Conservation (phyloP, 1,140 invertebrate species). For the Periplaneta americana region DNA sequence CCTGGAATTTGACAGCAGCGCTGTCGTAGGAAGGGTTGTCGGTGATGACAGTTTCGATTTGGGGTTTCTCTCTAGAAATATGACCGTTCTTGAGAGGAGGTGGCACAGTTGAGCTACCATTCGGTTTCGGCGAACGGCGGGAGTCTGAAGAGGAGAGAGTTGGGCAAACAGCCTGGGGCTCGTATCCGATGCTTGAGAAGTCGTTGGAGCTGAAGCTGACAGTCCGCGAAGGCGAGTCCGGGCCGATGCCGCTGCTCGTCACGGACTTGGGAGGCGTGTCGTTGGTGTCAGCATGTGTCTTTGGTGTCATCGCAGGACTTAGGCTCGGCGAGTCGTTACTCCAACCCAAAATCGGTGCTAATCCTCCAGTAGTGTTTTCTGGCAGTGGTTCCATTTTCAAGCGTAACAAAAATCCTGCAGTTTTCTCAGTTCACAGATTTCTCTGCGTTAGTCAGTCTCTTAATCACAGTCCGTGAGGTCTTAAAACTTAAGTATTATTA, state of each 20-base stretch:
- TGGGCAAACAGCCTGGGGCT: not conserved
- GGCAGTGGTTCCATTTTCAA: not conserved
- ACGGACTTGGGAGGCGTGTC: not conserved
- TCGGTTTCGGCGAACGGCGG: not conserved
- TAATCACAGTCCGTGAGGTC: not conserved
- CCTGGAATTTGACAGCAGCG: not conserved
- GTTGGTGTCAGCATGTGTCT: not conserved
- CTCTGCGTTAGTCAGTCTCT: too few relatives aligned
- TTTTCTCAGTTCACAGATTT: not conserved
- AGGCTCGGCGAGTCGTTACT: not conserved
- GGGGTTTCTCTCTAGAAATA: too few relatives aligned
- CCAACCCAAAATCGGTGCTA: conserved; percentile 1
- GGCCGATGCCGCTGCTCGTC: not conserved
- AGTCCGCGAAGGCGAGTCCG: not conserved
- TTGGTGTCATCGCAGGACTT: not conserved
- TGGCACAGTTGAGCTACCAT: not conserved
- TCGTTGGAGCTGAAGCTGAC: conserved; percentile 1
- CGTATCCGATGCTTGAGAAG: conserved; percentile 3
- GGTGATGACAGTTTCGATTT: not conserved
- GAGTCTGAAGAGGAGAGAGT: not conserved
- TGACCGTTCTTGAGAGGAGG: not conserved
- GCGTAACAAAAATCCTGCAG: not conserved
- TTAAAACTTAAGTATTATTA: not conserved
- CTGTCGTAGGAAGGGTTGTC: conserved; percentile 4
- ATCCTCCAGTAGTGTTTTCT: not conserved